phyloP scores from a whole-genome alignment of 2,888 invertebrate genomes.

The Erpobdella octoculata region DNA sequence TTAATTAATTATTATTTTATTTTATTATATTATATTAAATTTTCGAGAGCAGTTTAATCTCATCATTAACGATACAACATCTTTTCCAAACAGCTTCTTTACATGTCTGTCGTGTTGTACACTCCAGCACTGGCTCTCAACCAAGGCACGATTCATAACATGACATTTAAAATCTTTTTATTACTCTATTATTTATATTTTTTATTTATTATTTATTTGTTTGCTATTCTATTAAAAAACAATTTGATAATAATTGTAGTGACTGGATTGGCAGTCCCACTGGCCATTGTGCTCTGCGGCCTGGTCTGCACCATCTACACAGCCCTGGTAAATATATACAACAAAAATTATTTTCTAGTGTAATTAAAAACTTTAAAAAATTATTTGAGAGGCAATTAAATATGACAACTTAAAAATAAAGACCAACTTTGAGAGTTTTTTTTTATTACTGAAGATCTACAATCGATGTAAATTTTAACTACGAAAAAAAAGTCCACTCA shows the following conservation, averaged over 20 bases:
- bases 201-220: background rate
- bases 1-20: background rate
- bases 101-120: constrained; percentile 72
- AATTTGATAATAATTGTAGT: constrained; percentile 23
- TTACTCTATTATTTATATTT: background rate
- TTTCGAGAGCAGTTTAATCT: background rate
- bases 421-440: no score
- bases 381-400: no score
- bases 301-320: constrained; percentile 23
- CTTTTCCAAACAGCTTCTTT: constrained; percentile 44
- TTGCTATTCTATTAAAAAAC: background rate
- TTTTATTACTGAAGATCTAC: no score
- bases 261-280: background rate
- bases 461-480: no score
- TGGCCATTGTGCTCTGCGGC: constrained; percentile 13
- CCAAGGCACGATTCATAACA: constrained; percentile 55
- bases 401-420: no score
- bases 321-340: no score
- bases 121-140: constrained; percentile 74
- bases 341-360: no score
- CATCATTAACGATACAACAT: background rate
- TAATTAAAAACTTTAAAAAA: no score
- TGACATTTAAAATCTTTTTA: background rate
- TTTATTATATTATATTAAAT: background rate
- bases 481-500: no score